A percentile compares a stretch with the other conserved stretches of the same genome.
phyloP scores from a whole-genome alignment of 2,113 vertebrate genomes.

The Myanophis thanlyinensis region DNA sequence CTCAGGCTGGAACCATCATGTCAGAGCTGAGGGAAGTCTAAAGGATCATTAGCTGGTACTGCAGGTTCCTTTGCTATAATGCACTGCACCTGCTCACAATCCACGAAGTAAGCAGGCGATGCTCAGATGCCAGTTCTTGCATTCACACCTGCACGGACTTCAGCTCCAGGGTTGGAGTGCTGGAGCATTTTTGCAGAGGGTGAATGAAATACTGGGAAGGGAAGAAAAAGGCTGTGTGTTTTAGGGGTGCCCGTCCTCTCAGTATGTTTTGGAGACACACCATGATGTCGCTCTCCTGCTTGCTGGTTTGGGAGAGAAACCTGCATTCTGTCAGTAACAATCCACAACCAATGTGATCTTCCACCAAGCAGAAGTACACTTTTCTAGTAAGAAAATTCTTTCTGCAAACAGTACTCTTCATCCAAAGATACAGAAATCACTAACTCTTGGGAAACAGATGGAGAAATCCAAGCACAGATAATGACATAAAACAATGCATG shows the following conservation, averaged over 20 bases:
- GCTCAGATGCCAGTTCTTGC: neutral
- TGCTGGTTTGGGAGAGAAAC: neutral
- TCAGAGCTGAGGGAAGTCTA: neutral
- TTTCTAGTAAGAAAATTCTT: neutral
- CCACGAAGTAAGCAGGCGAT: neutral
- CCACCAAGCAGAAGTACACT: neutral
- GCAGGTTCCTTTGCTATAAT: neutral
- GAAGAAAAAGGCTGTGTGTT: neutral
- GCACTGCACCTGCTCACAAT: neutral
- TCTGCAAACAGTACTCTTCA: neutral
- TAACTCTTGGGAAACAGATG: neutral
- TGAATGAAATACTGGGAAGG: neutral
- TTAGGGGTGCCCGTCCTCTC: neutral
- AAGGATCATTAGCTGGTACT: neutral
- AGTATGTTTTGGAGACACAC: too few relatives aligned
- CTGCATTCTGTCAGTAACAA: neutral
- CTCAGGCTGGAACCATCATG: neutral
- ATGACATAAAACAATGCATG: neutral
- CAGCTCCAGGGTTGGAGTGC: neutral
- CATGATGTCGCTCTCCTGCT: neutral
- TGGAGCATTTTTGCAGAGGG: neutral
- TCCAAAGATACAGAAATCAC: neutral
- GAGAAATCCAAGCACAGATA: rapidly evolving
- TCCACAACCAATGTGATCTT: neutral
- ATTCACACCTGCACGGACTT: neutral